These are phyloP conservation scores for Aphidius gifuensis DNA, from an alignment of 1,140 invertebrate species.

Conservation along the genomic window DNA sequence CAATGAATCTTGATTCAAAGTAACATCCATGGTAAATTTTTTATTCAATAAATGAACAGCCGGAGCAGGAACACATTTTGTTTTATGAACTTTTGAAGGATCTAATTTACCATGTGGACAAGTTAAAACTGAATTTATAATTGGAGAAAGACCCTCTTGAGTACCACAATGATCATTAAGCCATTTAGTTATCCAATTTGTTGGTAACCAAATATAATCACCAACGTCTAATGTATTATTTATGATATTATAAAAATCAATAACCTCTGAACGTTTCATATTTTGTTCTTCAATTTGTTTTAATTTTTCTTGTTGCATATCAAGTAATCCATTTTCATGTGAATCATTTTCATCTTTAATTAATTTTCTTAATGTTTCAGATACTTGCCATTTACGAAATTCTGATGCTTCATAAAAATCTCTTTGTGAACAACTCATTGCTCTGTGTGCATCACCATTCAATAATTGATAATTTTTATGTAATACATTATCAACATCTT, in stretches of 20 bases:
- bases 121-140: slow-evolving; percentile 53
- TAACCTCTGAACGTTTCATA: slow-evolving; percentile 47
- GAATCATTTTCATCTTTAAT: slow-evolving; percentile 47
- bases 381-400: slow-evolving; percentile 49
- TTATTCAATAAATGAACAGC: slow-evolving; percentile 53
- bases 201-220: slow-evolving; percentile 56
- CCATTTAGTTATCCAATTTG: slow-evolving; percentile 55
- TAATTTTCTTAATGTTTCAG: slow-evolving; percentile 41
- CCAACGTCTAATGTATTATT: slow-evolving; percentile 29
- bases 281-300: slow-evolving; percentile 55
- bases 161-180: slow-evolving; percentile 46
- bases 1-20: slow-evolving; percentile 50
- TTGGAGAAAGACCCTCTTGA: slow-evolving; percentile 41
- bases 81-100: slow-evolving; percentile 47
- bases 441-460: slow-evolving; percentile 47
- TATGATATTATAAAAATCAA: slow-evolving; percentile 45
- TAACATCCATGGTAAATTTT: slow-evolving; percentile 51
- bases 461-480: slow-evolving; percentile 40
- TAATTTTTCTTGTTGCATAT: slow-evolving; percentile 51
- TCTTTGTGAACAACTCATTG: slow-evolving; percentile 47
- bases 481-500: slow-evolving; percentile 19
- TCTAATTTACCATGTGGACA: slow-evolving; percentile 56
- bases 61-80: slow-evolving; percentile 44
- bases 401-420: slow-evolving; percentile 49
- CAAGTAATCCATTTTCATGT: slow-evolving; percentile 46